Evolutionary conservation across 1,140 invertebrate genomes (phyloP).

Genomic region (Magallana angulata): DNA sequence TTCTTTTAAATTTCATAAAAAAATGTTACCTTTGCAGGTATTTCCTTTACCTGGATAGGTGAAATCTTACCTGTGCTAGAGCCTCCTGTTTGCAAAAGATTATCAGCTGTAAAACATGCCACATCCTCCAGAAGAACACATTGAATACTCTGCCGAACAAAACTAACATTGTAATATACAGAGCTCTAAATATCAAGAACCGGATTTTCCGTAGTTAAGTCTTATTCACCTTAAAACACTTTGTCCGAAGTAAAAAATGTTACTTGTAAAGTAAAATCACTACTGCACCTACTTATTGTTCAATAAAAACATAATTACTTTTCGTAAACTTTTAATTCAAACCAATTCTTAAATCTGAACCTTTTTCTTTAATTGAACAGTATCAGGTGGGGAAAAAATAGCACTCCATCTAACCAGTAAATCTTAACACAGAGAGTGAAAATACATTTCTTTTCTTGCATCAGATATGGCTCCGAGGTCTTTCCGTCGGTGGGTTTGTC

Average conservation of each 20-base stretch:
- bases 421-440: no score
- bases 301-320: no score
- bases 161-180: not conserved
- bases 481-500: not conserved
- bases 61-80: not conserved
- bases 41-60: not conserved
- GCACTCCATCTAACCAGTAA: no score
- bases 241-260: not conserved
- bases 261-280: not conserved
- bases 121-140: not conserved
- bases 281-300: not conserved
- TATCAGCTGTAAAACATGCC: not conserved
- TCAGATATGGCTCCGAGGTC: no score
- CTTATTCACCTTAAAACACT: not conserved
- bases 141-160: not conserved
- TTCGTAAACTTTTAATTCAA: no score
- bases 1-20: no score
- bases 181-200: not conserved
- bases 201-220: not conserved
- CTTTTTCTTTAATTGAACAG: no score
- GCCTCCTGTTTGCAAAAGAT: not conserved
- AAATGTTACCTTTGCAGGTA: no score
- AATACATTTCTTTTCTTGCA: no score
- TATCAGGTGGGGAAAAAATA: no score
- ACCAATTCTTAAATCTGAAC: no score